A percentile compares a stretch with the other conserved stretches of the same genome.
Conservation (phyloP, 2,113 vertebrate species). For the Rhabdomys dilectus region DNA sequence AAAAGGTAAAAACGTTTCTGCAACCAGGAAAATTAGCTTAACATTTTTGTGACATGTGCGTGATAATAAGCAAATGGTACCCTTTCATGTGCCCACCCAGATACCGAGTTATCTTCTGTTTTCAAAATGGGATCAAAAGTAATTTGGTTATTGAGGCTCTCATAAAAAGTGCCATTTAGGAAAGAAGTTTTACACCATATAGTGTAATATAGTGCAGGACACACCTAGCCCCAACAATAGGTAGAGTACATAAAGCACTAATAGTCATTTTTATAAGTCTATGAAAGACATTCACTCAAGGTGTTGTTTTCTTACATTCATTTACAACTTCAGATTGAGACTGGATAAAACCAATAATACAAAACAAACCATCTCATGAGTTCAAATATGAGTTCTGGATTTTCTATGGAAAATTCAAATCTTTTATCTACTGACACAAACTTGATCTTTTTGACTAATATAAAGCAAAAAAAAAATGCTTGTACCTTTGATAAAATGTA, state of each 20-base stretch:
- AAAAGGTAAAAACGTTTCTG: background rate
- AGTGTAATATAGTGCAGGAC: background rate
- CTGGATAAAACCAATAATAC: too few relatives aligned
- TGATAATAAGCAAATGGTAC: background rate
- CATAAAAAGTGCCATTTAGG: too few relatives aligned
- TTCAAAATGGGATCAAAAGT: background rate
- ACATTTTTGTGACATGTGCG: background rate
- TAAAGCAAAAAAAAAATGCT: too few relatives aligned
- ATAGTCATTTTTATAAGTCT: background rate
- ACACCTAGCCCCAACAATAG: background rate
- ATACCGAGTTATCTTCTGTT: background rate
- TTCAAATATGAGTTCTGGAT: too few relatives aligned
- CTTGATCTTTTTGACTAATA: too few relatives aligned
- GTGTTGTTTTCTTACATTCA: background rate
- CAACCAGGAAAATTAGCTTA: background rate
- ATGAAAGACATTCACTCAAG: background rate
- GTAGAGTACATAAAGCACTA: background rate
- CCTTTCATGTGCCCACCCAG: background rate
- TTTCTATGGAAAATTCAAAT: too few relatives aligned
- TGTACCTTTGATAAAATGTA: too few relatives aligned
- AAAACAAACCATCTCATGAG: too few relatives aligned
- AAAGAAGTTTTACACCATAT: background rate
- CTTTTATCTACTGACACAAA: too few relatives aligned
- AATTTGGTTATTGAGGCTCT: background rate
- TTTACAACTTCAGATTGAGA: background rate